These are phyloP conservation scores for Thaumetopoea pityocampa DNA, from an alignment of 1,140 invertebrate species.

Conservation along the genomic window DNA sequence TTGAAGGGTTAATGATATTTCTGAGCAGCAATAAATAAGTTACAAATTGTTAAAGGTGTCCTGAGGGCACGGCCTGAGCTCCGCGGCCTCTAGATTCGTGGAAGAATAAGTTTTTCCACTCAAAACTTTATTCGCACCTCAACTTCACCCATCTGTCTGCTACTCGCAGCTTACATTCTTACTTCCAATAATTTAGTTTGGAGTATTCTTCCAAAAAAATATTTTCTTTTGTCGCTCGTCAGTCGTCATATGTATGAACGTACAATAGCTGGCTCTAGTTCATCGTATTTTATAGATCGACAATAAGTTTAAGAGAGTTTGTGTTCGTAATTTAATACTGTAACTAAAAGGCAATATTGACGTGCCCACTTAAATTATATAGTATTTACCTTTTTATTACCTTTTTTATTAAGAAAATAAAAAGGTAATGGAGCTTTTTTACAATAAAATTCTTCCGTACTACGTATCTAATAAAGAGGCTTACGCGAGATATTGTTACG, in stretches of 20 bases:
- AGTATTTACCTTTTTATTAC: too few species aligned
- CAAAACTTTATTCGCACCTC: conserved; percentile 75
- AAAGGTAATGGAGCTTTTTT: too few species aligned
- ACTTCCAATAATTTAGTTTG: conserved; percentile 72
- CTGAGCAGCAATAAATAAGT: conserved; percentile 67
- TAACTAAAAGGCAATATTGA: too few species aligned
- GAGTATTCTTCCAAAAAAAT: conserved; percentile 62
- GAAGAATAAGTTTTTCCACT: conserved; percentile 71
- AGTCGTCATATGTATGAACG: conserved; percentile 61
- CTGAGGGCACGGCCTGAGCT: conserved; percentile 51
- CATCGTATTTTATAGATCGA: conserved; percentile 34
- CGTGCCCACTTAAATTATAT: too few species aligned
- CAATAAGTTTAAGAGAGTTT: conserved; percentile 32
- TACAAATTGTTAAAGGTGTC: conserved; percentile 70
- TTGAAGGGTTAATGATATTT: conserved; percentile 68
- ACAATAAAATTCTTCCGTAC: too few species aligned
- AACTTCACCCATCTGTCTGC: conserved; percentile 68
- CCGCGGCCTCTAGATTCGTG: conserved; percentile 50
- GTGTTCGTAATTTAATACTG: too few species aligned
- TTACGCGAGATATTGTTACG: too few species aligned
- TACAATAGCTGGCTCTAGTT: conserved; percentile 45
- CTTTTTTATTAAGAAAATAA: too few species aligned
- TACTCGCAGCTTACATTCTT: conserved; percentile 70
- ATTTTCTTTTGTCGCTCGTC: conserved; percentile 62
- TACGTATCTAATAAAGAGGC: too few species aligned